Percentiles rank a stretch among this genome's conserved stretches.
Conservation (phyloP, 2,113 vertebrate species). For the Neopipo cinnamomea region DNA sequence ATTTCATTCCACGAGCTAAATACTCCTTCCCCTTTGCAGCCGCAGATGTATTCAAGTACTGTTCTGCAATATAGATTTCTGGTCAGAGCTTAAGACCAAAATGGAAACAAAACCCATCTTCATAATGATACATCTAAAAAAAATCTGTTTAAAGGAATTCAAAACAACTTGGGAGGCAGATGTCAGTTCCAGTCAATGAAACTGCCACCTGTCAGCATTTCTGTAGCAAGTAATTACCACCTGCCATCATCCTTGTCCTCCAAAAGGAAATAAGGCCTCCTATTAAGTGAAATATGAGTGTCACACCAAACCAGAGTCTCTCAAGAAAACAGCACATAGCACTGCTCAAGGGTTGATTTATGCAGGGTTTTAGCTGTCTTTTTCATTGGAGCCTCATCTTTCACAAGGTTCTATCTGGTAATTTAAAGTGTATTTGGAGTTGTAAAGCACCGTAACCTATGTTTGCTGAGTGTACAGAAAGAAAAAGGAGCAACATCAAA, state of each 20-base stretch:
- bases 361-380: not conserved
- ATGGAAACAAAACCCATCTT: not conserved
- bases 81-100: constrained; percentile 1
- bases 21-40: not conserved
- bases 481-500: not conserved
- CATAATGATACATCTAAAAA: not conserved
- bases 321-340: not conserved
- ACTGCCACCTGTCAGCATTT: constrained; percentile 50
- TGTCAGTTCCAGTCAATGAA: constrained; percentile 32
- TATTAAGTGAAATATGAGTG: constrained; percentile 2
- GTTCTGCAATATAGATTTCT: not conserved
- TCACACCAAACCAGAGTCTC: not conserved
- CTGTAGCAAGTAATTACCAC: constrained; percentile 45
- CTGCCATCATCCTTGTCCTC: not conserved
- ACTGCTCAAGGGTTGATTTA: not conserved
- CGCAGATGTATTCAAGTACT: not conserved
- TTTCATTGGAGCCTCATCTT: not conserved
- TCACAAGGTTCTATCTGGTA: not conserved
- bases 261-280: not conserved
- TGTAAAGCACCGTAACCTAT: not conserved
- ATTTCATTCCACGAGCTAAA: not conserved
- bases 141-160: constrained; percentile 16
- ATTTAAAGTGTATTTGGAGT: not conserved
- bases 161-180: constrained; percentile 16
- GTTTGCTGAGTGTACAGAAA: not conserved